Evolutionary conservation across 2,888 invertebrate species (phyloP).

Genomic region (Hypolimnas misippus): DNA sequence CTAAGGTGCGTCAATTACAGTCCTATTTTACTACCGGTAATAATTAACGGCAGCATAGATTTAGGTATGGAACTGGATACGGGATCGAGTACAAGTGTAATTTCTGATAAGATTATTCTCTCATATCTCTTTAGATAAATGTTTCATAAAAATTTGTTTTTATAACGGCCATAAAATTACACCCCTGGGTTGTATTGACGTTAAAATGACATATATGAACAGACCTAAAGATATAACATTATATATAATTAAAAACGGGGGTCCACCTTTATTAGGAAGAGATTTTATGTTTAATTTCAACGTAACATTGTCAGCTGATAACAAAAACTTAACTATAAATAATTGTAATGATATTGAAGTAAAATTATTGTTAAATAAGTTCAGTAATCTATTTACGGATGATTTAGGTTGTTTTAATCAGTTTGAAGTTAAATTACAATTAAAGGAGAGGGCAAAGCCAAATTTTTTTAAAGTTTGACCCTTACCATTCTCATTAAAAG

Average conservation of each 20-base stretch:
- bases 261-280: not conserved
- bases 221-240: not conserved
- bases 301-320: not conserved
- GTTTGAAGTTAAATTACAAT: constrained; percentile 31
- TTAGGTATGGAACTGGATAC: constrained; percentile 6
- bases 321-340: not conserved
- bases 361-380: not conserved
- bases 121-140: not conserved
- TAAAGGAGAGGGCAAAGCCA: constrained; percentile 37
- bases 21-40: constrained; percentile 11
- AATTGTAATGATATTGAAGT: not conserved
- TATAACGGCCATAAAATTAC: not conserved
- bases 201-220: not conserved
- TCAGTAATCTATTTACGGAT: constrained; percentile 1
- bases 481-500: constrained; percentile 33
- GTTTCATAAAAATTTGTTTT: not conserved
- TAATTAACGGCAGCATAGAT: not conserved
- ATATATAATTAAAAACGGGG: not conserved
- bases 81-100: not conserved
- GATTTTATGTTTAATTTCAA: not conserved
- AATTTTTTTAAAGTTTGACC: constrained; percentile 38
- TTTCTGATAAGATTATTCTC: not conserved
- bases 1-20: constrained; percentile 17
- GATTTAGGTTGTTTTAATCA: constrained; percentile 28
- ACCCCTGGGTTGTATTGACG: not conserved